phyloP scores from a whole-genome alignment of 2,888 invertebrate genomes.

The Himalopsyche kuldschensis region DNA sequence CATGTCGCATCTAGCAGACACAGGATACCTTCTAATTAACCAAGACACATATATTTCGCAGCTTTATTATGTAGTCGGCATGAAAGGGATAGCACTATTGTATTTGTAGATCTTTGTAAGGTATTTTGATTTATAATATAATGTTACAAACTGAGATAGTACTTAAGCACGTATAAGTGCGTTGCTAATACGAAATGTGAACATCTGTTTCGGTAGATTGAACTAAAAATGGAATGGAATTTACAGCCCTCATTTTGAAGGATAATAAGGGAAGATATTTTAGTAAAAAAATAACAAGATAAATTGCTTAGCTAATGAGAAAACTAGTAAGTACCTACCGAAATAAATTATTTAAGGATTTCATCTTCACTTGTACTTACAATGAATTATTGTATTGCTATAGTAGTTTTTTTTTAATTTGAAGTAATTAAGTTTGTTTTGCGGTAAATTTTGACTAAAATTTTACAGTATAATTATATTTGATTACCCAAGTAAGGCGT shows the following conservation, averaged over 20 bases:
- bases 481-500: too few relatives aligned
- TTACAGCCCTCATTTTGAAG: not conserved
- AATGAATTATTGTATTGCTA: too few relatives aligned
- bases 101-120: not conserved
- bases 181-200: conserved; percentile 10
- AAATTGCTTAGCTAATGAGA: not conserved
- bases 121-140: not conserved
- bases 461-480: too few relatives aligned
- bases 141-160: not conserved
- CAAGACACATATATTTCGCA: not conserved
- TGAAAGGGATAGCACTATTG: not conserved
- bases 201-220: conserved; percentile 19
- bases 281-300: not conserved
- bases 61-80: not conserved
- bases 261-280: not conserved
- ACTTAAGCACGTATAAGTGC: not conserved
- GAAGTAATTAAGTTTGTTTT: too few relatives aligned
- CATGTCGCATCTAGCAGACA: not conserved
- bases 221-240: conserved; percentile 16
- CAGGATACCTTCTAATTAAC: not conserved
- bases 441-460: too few relatives aligned
- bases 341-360: too few relatives aligned
- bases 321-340: not conserved
- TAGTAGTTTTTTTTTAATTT: too few relatives aligned
- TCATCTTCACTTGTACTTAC: too few relatives aligned